Base-by-base conservation (phyloP, 2,113 vertebrate genomes). In the Ammodytes marinus region DNA sequence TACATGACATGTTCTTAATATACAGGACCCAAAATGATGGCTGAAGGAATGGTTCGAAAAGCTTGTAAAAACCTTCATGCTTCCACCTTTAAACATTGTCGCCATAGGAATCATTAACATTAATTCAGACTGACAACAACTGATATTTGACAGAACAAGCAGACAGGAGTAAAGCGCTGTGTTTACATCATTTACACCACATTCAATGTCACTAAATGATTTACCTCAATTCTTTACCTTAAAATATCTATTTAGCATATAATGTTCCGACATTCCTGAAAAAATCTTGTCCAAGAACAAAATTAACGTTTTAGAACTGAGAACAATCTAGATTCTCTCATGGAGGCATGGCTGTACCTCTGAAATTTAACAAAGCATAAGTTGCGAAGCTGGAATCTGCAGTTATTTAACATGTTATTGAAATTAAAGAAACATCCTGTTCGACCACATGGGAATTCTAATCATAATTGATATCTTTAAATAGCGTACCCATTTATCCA, bases 401-500 rank as follows among this genome's bases (percentile, higher is more conserved):
- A 55, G 61, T 85, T 69, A 65, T 83, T 86, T 66, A 39, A 79
- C 37, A 65, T 86, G 69, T 80, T 45, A 67, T 17, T 64, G 2
- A 73, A 61, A 76, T 77, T 57, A 79, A 47, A 76, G 39, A 73
- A 35, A 74, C 12, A 42, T 74, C 27, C 58, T 64, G 52, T 64
- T 69, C 45, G 79, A 60, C n/a, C 76, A 67, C 72, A 74, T 50
- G 79, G 67, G 82, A 63, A 43, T 82, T 77, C 19, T 79, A 77
- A 88, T 91, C 80, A 79, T 74, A 81, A 79, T 73, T 77, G 69
- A 85, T 81, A 75, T 52, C 85, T 87, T 27, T 81, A 73, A 85
- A 91, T 65, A 84, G 80, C 68, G 58, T 52, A 79, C 70, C 79
- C 67, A 86, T 87, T 88, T 85, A 91, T 88, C 75, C 66, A 90